phyloP scores from a whole-genome alignment of 92 coral and sea anemone species.

The Epizoanthus stellaris region DNA sequence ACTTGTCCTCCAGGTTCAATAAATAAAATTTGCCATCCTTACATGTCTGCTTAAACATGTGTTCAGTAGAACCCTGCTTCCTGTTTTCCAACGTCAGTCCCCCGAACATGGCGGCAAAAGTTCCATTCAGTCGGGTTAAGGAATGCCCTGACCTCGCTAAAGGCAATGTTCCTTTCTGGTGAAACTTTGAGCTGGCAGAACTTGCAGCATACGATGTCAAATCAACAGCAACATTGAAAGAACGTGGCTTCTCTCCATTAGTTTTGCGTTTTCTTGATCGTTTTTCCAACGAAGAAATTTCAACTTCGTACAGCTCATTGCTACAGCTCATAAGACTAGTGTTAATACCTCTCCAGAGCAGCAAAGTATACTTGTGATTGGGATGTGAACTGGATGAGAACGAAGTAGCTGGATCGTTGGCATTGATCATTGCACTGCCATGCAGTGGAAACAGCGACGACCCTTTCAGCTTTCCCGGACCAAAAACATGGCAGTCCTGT shows the following conservation, averaged over 20 bases:
- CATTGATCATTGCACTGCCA: conserved; percentile 22
- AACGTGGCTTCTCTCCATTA: conserved; percentile 15
- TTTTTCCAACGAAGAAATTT: conserved; percentile 5
- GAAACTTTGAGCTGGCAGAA: background rate
- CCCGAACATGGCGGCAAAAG: conserved; percentile 37
- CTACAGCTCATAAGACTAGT: conserved; percentile 32
- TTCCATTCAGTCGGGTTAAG: conserved; percentile 13
- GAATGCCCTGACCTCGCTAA: conserved; percentile 46
- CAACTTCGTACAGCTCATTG: conserved; percentile 21
- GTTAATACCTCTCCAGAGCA: conserved; percentile 32
- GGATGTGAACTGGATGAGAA: too few species aligned
- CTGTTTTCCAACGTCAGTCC: conserved; percentile 34
- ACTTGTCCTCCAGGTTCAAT: conserved; percentile 2
- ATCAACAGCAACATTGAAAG: conserved; percentile 36
- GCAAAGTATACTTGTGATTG: background rate
- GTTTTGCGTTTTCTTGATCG: conserved; percentile 17
- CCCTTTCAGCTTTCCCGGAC: conserved; percentile 38
- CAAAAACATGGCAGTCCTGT: conserved; percentile 25
- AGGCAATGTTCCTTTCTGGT: conserved; percentile 40
- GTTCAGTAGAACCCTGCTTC: conserved; percentile 33
- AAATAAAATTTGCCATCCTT: conserved; percentile 44
- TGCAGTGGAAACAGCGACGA: conserved; percentile 37
- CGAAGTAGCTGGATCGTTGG: too few species aligned
- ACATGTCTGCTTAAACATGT: conserved; percentile 32
- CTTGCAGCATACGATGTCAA: conserved; percentile 38